Evolutionary conservation across 2,888 invertebrate genomes (phyloP), one percentile per base, ranked within the genome.

Genomic region (Ellobium chinense): DNA sequence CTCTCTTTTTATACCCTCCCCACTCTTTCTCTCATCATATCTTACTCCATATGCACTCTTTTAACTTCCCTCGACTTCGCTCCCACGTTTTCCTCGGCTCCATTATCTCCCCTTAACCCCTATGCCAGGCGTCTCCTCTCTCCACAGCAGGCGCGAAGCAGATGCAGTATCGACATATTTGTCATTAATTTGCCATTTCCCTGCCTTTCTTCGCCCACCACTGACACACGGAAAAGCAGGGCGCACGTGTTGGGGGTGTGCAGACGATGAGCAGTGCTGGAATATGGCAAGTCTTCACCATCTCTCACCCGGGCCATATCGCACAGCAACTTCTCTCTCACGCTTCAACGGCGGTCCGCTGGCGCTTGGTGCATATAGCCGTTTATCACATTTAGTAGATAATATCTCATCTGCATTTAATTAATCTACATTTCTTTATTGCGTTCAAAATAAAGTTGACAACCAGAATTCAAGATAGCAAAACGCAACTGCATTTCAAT

Each of bases 131-230:
- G 54, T 34, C 56, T 21, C 27, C 56, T n/a, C 9, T 31, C 54
- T 31, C 27, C 29, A 9, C 0, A 9, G 27, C 31, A 27, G 54
- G 46, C 12, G 24, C 56, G 72, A 58, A 72, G 58, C 72, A 72
- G 72, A 56, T 72, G 72, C 72, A 21, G 62, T 39, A 62, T 39
- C 46, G 39, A 34, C 63, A 62, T 46, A 63, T 63, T 74, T 63
- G 74, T 63, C 74, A 31, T 74, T 63, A 74, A 63, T 74, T 74
- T 74, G 74, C 74, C 63, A 62, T 63, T 62, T 63, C 34, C 62
- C 29, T 21, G 39, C 46, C 29, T 63, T 46, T 54, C 74, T 21
- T 46, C 63, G 27, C 27, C 39, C 74, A 9, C 1, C 9, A 27
- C 63, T 2, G 63, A 46, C 63, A 54, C 29, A 63, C n/a, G 9